Evolutionary conservation across 2,113 vertebrate species (phyloP).

Genomic region (Toxotes chatareus): DNA sequence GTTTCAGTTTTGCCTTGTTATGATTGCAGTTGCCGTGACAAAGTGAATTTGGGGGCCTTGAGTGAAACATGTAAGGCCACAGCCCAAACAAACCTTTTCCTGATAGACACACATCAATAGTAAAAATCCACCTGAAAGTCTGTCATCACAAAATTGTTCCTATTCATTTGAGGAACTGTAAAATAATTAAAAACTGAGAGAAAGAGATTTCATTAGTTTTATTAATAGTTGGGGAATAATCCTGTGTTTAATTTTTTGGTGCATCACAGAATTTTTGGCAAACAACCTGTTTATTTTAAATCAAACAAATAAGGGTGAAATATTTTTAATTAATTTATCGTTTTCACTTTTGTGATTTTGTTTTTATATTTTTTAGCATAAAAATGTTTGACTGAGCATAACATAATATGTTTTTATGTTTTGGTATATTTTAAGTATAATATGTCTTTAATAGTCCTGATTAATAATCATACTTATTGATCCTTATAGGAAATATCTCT

Average conservation of each 20-base stretch:
- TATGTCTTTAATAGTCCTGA: conserved; percentile 11
- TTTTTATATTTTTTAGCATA: neutral
- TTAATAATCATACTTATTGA: conserved; percentile 36
- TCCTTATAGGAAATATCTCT: conserved; percentile 25
- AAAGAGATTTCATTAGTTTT: neutral
- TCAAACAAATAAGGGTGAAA: conserved; percentile 15
- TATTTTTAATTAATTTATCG: neutral
- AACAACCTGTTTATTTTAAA: neutral
- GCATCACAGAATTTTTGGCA: neutral
- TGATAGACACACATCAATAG: neutral
- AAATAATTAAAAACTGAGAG: neutral
- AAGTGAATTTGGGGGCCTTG: neutral
- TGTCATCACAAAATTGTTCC: conserved; percentile 1
- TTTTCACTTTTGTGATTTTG: neutral
- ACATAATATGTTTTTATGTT: neutral
- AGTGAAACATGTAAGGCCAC: neutral
- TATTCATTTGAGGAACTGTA: neutral
- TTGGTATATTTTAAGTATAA: neutral
- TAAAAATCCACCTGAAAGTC: neutral
- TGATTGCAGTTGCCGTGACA: neutral
- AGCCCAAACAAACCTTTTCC: neutral
- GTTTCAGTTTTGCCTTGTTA: conserved; percentile 7
- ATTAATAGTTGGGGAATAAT: neutral
- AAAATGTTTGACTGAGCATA: too few species aligned
- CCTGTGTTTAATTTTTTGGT: neutral